Conservation (phyloP, 2,888 invertebrate genomes). For the Dryomyza anilis region DNA sequence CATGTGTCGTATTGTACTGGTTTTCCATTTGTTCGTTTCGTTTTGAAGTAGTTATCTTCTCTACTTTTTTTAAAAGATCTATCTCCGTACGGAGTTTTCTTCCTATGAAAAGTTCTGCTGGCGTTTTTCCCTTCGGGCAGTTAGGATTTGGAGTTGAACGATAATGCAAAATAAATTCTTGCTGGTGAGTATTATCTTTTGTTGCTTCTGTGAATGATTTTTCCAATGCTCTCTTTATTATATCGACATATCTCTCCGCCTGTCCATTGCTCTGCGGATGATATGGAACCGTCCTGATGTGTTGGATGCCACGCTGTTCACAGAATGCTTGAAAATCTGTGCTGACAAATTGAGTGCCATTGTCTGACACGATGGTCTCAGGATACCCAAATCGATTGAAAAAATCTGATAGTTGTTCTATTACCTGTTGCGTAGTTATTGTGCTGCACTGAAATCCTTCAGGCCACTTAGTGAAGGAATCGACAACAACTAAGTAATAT, state of each 20-base stretch:
- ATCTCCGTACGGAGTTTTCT: slow-evolving; percentile 29
- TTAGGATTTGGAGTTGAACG: slow-evolving; percentile 28
- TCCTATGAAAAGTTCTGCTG: slow-evolving; percentile 26
- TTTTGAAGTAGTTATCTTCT: not conserved
- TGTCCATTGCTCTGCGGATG: slow-evolving; percentile 19
- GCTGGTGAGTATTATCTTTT: slow-evolving; percentile 26
- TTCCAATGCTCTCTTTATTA: not conserved
- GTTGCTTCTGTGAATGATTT: not conserved
- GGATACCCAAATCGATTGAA: not conserved
- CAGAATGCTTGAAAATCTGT: not conserved
- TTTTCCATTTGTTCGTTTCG: slow-evolving; percentile 26
- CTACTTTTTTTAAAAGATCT: slow-evolving; percentile 13
- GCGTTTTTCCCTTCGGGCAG: slow-evolving; percentile 23
- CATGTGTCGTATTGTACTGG: slow-evolving; percentile 21
- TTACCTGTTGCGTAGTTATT: not conserved
- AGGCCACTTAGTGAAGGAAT: not conserved
- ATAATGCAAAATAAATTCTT: slow-evolving; percentile 29
- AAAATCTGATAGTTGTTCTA: not conserved
- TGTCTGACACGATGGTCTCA: too few relatives aligned
- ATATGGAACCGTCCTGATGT: not conserved
- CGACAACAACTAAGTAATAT: not conserved
- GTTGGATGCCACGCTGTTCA: not conserved
- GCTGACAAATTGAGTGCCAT: not conserved
- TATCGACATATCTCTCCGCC: not conserved
- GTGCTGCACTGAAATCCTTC: not conserved